phyloP scores from a whole-genome alignment of 2,888 invertebrate genomes.

The Clistopyga incitator region DNA sequence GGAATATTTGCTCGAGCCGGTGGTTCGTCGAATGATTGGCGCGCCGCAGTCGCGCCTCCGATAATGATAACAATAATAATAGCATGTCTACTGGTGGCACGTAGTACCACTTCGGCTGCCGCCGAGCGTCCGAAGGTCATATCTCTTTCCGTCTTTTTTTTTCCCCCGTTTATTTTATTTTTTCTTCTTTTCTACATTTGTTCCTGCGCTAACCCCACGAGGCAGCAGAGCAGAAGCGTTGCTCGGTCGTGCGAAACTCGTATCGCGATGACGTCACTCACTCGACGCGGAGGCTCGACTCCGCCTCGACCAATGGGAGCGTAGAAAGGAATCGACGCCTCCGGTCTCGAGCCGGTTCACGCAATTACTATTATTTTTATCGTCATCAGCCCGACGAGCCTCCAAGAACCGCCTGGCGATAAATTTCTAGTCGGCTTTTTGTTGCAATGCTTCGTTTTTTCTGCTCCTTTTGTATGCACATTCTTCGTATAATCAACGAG shows the following conservation, averaged over 20 bases:
- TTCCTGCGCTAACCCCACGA: background rate
- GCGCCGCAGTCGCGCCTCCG: conserved; percentile 37
- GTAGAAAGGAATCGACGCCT: conserved; percentile 72
- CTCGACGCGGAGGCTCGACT: conserved; percentile 75
- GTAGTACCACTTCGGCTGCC: conserved; percentile 34
- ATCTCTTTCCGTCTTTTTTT: conserved; percentile 52
- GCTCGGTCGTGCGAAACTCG: conserved; percentile 1
- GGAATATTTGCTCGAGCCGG: background rate
- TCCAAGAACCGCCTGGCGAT: background rate
- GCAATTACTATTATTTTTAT: conserved; percentile 56
- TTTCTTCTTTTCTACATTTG: conserved; percentile 31
- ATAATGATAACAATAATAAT: conserved; percentile 12
- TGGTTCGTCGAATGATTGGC: conserved; percentile 6
- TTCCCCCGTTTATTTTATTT: background rate
- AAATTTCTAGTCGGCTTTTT: background rate
- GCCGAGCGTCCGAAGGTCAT: conserved; percentile 70
- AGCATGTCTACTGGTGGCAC: conserved; percentile 31
- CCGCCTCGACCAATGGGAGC: conserved; percentile 74
- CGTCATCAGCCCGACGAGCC: conserved; percentile 58
- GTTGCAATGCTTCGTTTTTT: background rate
- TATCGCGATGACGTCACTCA: conserved; percentile 53
- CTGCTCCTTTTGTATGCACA: background rate
- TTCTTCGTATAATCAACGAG: background rate
- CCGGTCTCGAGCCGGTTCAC: conserved; percentile 54
- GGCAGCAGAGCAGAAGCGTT: background rate